These are phyloP conservation scores for Naja naja DNA, from an alignment of 2,113 vertebrate genomes.

Conservation along the genomic window DNA sequence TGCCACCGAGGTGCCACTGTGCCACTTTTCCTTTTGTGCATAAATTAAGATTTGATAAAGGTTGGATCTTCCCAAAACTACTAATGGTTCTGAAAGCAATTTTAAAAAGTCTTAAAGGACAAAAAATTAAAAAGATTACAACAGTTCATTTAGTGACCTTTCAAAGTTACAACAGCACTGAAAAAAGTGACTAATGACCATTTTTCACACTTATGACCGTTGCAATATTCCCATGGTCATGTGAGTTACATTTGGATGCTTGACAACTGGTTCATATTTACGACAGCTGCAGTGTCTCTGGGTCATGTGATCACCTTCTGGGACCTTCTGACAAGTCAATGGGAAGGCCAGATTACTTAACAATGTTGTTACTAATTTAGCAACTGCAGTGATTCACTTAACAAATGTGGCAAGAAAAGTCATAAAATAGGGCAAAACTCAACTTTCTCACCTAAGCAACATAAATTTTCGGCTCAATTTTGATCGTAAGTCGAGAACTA, in stretches of 20 bases:
- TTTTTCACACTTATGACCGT: background rate
- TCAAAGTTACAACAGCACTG: background rate
- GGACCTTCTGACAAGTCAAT: background rate
- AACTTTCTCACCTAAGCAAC: background rate
- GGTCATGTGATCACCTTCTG: background rate
- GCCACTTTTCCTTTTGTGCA: too few species aligned
- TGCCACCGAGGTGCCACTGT: too few species aligned
- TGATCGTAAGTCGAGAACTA: background rate
- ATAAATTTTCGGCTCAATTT: background rate
- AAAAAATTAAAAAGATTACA: background rate
- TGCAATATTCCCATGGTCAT: background rate
- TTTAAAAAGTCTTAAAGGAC: background rate
- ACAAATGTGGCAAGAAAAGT: background rate
- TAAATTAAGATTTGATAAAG: too few species aligned
- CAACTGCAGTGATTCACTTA: background rate
- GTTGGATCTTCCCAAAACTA: background rate
- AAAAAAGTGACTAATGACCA: background rate
- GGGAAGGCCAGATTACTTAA: background rate
- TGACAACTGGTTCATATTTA: background rate
- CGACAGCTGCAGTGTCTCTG: background rate
- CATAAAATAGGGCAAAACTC: background rate
- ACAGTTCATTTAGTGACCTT: background rate
- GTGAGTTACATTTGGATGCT: background rate
- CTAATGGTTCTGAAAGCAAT: background rate
- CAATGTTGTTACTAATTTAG: background rate